phyloP scores from a whole-genome alignment of 2,888 invertebrate species.

The Augiades crinisus region DNA sequence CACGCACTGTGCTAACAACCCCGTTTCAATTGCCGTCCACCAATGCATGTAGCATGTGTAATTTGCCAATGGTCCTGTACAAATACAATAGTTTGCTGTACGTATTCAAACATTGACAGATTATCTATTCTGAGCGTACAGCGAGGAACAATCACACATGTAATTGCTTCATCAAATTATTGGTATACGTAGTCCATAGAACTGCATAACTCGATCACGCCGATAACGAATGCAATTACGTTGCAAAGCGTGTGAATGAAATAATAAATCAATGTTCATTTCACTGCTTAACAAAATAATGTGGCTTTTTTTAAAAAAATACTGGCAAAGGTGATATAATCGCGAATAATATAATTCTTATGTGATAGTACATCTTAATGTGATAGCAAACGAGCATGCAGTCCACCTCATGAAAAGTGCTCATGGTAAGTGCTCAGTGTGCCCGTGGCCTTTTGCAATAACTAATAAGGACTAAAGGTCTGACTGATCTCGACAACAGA shows the following conservation, averaged over 20 bases:
- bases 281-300: too few species aligned
- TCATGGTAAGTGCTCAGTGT: too few species aligned
- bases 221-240: not conserved
- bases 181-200: not conserved
- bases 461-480: too few species aligned
- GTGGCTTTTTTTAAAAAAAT: too few species aligned
- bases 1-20: not conserved
- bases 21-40: not conserved
- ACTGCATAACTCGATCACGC: not conserved
- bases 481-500: too few species aligned
- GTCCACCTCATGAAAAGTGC: too few species aligned
- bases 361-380: too few species aligned
- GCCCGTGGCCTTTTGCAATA: too few species aligned
- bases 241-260: not conserved
- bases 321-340: too few species aligned
- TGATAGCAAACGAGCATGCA: too few species aligned
- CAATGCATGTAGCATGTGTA: not conserved
- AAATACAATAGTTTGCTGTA: not conserved
- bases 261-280: not conserved
- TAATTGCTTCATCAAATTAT: not conserved
- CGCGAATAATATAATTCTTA: too few species aligned
- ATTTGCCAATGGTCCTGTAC: not conserved
- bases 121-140: not conserved
- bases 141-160: not conserved
- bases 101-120: not conserved